phyloP scores from a whole-genome alignment of 2,888 invertebrate species.

The Hypselothyrea guttata region DNA sequence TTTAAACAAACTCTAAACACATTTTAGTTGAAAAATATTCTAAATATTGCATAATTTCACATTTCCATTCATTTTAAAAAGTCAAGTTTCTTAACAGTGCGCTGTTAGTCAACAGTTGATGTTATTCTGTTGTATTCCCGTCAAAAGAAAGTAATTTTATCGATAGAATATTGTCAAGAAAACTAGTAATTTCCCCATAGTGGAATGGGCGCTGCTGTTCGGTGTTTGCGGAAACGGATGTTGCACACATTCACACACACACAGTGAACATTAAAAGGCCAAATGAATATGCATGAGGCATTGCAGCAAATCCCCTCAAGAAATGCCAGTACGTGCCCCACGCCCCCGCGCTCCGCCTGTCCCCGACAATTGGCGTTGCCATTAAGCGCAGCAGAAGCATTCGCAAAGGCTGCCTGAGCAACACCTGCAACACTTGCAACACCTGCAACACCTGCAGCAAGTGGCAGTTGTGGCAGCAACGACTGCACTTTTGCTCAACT shows the following conservation, averaged over 20 bases:
- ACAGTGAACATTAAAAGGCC: constrained; percentile 3
- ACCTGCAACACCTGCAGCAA: constrained; percentile 31
- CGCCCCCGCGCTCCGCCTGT: constrained; percentile 1
- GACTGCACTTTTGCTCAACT: constrained; percentile 2
- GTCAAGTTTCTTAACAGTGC: too few species aligned
- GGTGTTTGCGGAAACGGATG: constrained; percentile 47
- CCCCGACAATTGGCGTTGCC: constrained; percentile 38
- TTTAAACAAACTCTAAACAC: too few species aligned
- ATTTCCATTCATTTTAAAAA: too few species aligned
- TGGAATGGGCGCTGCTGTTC: constrained; percentile 9
- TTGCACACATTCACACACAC: constrained; percentile 22
- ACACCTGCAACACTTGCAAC: constrained; percentile 22
- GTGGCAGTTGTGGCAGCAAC: constrained; percentile 16
- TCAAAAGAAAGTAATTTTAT: too few species aligned
- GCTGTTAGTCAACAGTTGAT: too few species aligned
- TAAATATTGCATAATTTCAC: too few species aligned
- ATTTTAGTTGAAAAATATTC: too few species aligned
- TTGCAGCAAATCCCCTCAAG: constrained; percentile 46
- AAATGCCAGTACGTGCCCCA: constrained; percentile 41
- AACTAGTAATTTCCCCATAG: too few species aligned
- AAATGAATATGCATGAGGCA: constrained; percentile 50
- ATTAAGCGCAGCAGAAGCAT: constrained; percentile 48
- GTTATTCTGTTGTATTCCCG: too few species aligned
- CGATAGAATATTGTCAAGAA: too few species aligned
- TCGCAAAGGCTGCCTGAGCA: too few species aligned